Evolutionary conservation across 2,888 invertebrate genomes (phyloP).

Genomic region (Drosophila aldrichi): DNA sequence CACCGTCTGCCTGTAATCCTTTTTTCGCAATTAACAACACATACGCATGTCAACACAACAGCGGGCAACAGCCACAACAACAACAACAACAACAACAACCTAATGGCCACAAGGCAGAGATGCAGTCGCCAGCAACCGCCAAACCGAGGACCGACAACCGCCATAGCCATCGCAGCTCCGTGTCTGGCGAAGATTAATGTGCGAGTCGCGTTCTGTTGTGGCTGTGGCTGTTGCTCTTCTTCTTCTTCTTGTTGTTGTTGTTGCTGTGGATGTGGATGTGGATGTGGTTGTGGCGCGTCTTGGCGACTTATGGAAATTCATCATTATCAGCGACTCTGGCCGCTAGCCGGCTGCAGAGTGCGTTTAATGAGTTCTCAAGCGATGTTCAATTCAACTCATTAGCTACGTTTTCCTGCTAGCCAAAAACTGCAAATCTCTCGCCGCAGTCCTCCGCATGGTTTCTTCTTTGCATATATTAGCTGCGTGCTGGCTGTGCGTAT

Average conservation of each 20-base stretch:
- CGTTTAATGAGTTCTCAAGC: slow-evolving; percentile 82
- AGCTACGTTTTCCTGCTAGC: slow-evolving; percentile 77
- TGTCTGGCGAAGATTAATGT: slow-evolving; percentile 82
- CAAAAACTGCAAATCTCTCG: slow-evolving; percentile 67
- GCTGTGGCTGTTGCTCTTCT: slow-evolving; percentile 18
- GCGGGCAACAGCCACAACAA: slow-evolving; percentile 54
- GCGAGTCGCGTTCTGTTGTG: slow-evolving; percentile 73
- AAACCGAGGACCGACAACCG: slow-evolving; percentile 29
- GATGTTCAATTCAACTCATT: slow-evolving; percentile 79
- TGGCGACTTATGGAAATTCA: slow-evolving; percentile 84
- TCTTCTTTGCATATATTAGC: slow-evolving; percentile 67
- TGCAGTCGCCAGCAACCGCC: slow-evolving; percentile 42
- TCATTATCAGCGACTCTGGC: slow-evolving; percentile 71
- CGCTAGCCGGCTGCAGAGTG: slow-evolving; percentile 43
- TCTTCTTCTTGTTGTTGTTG: too few relatives aligned
- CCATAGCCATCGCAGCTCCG: slow-evolving; percentile 47
- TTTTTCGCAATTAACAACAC: slow-evolving; percentile 79
- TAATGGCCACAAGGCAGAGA: slow-evolving; percentile 59
- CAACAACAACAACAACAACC: slow-evolving; percentile 30
- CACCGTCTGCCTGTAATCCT: slow-evolving; percentile 67
- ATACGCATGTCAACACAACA: slow-evolving; percentile 80
- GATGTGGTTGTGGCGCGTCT: slow-evolving; percentile 48
- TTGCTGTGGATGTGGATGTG: neutral
- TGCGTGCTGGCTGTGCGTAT: slow-evolving; percentile 73
- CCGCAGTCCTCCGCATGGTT: slow-evolving; percentile 33